phyloP scores from a whole-genome alignment of 2,888 invertebrate genomes.

The Drosophila prostipennis region DNA sequence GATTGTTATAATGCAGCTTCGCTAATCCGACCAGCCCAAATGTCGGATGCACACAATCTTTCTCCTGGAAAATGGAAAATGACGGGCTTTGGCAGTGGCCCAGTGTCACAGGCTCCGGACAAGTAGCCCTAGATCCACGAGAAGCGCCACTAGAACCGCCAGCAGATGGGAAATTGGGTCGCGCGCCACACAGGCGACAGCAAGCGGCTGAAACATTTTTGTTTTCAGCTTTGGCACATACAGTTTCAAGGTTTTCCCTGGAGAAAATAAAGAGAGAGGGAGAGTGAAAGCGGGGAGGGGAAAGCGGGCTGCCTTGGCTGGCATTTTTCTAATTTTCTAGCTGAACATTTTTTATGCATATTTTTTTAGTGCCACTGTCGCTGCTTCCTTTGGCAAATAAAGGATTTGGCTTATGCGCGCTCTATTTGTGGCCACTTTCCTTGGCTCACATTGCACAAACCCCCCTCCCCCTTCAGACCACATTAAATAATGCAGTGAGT shows the following conservation, averaged over 20 bases:
- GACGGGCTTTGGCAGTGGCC: conserved; percentile 45
- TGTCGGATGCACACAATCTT: conserved; percentile 16
- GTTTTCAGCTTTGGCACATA: conserved; percentile 45
- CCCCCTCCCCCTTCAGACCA: conserved; percentile 11
- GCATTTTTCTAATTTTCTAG: conserved; percentile 56
- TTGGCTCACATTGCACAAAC: conserved; percentile 58
- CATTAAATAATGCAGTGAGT: conserved; percentile 58
- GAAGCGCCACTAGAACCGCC: conserved; percentile 18
- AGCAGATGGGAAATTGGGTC: conserved; percentile 35
- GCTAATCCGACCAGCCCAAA: conserved; percentile 2
- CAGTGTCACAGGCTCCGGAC: conserved; percentile 21
- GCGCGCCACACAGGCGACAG: conserved; percentile 44
- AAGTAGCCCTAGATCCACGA: conserved; percentile 15
- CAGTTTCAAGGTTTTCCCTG: conserved; percentile 48
- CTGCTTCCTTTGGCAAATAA: conserved; percentile 54
- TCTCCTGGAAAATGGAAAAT: conserved; percentile 12
- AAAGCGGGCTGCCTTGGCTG: conserved; percentile 24
- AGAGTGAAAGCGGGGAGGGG: conserved; percentile 4
- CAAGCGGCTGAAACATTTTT: conserved; percentile 46
- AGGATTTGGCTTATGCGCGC: conserved; percentile 64
- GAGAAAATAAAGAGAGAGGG: conserved; percentile 27
- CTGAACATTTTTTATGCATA: conserved; percentile 43
- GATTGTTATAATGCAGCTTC: background rate
- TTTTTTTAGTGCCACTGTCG: conserved; percentile 32
- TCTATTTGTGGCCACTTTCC: conserved; percentile 69